Base-by-base conservation (phyloP, 2,888 invertebrate species). In the Volucella zonaria region DNA sequence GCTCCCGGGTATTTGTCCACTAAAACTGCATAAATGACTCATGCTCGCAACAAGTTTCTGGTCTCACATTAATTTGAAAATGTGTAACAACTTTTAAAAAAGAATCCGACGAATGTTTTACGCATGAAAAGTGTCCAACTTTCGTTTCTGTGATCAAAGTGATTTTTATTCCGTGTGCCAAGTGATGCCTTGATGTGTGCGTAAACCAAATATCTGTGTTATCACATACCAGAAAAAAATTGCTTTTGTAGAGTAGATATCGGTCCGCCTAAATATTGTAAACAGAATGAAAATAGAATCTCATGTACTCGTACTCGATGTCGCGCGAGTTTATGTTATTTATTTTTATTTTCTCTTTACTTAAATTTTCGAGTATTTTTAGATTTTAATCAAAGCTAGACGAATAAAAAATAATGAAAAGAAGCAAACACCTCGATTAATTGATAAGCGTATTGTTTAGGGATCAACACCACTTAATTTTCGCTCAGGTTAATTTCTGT, bases 401-500 rank as follows among this genome's bases (percentile, higher is more conserved):
- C 47, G 8, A 45, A 9, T 43, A 42, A n/a, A 38, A 6, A 45
- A 15, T 31, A 31, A 31, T 4, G n/a, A 12, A 45, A 3, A 45
- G 4, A 45, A 45, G 45, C n/a, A n/a, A 45, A 45, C 14, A n/a
- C 11, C 12, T 45, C 10, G 4, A 40, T 4, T n/a, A 56, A 54
- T 56, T 77, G 77, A 70, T 77, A 77, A 71, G 58, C 47, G 51
- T 49, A 23, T 56, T 67, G 42, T 51, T 70, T 40, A 45, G n/a
- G 64, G 64, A 64, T 43, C 61, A 49, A 49, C 40, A 54, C 15
- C 61, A 73, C 4, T 52, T 43, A 58, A 47, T 56, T 47, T 31
- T 31, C 23, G 56, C 11, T 31, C n/a, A 61, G 14, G 23, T 52
- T 52, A 23, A 61, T 51, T 40, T 8, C 6, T 47, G 58, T 59